Percentiles rank a stretch among this genome's conserved stretches.
Conservation (phyloP, 2,113 vertebrate genomes). For the Percina caprodes region DNA sequence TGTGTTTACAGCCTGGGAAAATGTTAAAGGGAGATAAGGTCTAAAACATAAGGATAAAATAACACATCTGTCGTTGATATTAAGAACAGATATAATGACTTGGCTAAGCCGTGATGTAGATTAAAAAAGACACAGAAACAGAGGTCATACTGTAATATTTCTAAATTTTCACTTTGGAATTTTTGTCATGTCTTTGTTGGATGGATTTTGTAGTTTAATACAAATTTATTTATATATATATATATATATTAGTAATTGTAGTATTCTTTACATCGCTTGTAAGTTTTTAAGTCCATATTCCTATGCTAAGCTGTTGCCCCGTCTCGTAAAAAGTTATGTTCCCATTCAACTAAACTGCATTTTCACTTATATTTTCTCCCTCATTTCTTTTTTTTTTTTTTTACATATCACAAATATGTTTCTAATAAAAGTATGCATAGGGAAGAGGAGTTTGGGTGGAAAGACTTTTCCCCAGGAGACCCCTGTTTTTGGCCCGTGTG, state of each 20-base stretch:
- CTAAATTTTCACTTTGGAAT: neutral
- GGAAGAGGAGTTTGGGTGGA: no score
- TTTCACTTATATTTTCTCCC: no score
- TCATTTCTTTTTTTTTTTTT: no score
- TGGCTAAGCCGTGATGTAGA: constrained; percentile 7
- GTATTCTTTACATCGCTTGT: neutral
- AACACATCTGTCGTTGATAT: constrained; percentile 41
- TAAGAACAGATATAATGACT: constrained; percentile 37
- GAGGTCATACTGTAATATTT: constrained; percentile 6
- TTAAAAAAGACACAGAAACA: constrained; percentile 15
- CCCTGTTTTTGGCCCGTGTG: no score
- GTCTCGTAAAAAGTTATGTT: no score
- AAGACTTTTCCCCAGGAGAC: no score
- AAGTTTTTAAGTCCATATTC: neutral
- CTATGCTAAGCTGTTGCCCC: neutral
- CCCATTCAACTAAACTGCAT: no score
- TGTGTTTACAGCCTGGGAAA: constrained; percentile 18
- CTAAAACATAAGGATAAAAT: constrained; percentile 16
- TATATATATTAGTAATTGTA: no score
- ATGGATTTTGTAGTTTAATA: neutral
- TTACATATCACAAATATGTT: no score
- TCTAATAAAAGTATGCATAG: no score
- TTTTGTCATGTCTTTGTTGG: neutral
- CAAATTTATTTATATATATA: no score
- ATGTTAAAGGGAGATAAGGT: constrained; percentile 28